Conservation (phyloP, 2,888 invertebrate species). For the Eupsilia transversa region DNA sequence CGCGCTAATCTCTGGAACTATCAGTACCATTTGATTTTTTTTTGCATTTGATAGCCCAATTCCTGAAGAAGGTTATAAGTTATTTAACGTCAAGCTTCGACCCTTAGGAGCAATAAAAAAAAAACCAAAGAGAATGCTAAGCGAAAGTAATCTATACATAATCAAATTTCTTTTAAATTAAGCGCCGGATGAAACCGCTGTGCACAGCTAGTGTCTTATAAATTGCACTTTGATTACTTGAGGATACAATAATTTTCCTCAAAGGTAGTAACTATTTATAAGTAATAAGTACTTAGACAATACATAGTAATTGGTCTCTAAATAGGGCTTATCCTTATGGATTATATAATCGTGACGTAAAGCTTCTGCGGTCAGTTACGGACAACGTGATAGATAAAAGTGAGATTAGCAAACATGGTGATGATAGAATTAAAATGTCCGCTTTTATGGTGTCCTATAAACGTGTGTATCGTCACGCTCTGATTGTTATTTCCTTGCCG, state of each 20-base stretch:
- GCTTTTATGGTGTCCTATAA: conserved; percentile 55
- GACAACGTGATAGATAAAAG: conserved; percentile 19
- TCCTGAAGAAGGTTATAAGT: background rate
- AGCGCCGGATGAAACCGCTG: background rate
- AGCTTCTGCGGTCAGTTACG: conserved; percentile 28
- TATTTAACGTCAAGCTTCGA: background rate
- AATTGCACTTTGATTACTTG: conserved; percentile 47
- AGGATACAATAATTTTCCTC: conserved; percentile 58
- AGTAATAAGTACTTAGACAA: conserved; percentile 41
- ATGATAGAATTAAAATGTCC: conserved; percentile 42
- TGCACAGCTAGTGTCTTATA: conserved; percentile 5
- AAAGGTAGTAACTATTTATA: conserved; percentile 41
- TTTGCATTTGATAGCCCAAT: background rate
- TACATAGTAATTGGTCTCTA: conserved; percentile 47
- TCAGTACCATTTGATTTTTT: background rate
- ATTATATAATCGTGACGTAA: conserved; percentile 54
- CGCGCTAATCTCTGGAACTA: background rate
- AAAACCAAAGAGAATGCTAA: background rate
- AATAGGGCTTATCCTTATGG: conserved; percentile 50
- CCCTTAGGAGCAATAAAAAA: background rate
- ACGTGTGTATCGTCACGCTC: conserved; percentile 49
- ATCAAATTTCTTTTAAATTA: background rate
- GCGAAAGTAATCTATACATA: background rate
- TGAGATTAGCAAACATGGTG: conserved; percentile 31
- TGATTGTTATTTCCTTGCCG: conserved; percentile 51